Base-by-base conservation (phyloP, 2,888 invertebrate species). In the Thymelicus lineola region DNA sequence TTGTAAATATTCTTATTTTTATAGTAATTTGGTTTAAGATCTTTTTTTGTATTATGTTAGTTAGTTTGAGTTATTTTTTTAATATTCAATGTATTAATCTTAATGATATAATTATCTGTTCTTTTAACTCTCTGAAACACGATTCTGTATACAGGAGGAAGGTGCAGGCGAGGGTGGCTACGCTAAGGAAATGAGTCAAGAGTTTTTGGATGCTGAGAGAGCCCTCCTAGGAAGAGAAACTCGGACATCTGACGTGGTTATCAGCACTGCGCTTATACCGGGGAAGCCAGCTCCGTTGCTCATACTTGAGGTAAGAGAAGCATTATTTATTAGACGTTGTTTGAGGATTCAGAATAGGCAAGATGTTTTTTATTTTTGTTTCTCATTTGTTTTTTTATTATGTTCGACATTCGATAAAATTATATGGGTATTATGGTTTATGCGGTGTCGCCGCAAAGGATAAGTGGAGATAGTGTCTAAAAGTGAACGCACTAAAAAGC, bases 251-350 rank as follows among this genome's bases (percentile, higher is more conserved):
- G 98, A 98, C 82, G 96, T 98, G 50, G 95, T 98, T 76, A 98
- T 98, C 80, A 96, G 96, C n/a, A 98, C 98, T 0, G 98, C 98
- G 6, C 95, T 98, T 14, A 98, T 98, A 77, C 98, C 98, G 14
- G 98, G 98, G 61, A 97, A 96, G 86, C 96, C 95, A 63, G 98
- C 98, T 0, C 98, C 98, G 0, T 79, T 96, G 66, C 95, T 98
- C 14, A 96, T 98, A 77, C 93, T 97, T 68, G 97, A 96, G 95
- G 97, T 97, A 83, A 78, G 46, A 45, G 48, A 15, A 15, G 58
- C 4, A 36, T 28, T 1, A 53, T 7, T 12, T 9, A 6, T 38
- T 7, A 42, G 42, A 4, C 9, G 12, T 42, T 10, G 9, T 7
- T 4, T 12, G 42, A 42, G 4, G 10, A 42, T 42, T 42, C 9